Base-by-base conservation (phyloP, 2,888 invertebrate genomes). In the Agrilus biguttatus region DNA sequence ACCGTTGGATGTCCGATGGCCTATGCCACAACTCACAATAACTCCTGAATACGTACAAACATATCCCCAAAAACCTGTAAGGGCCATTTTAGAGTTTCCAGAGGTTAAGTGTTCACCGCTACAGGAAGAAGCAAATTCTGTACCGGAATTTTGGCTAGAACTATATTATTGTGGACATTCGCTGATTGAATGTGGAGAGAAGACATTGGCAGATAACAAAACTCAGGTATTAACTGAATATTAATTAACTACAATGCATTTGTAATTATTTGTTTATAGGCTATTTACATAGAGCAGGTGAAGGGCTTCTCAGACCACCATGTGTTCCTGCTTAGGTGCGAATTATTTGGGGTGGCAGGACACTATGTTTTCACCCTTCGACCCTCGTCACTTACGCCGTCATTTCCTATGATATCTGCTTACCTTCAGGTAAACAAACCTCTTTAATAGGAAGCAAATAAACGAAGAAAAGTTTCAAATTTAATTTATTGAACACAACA, bases 1-100 rank as follows among this genome's bases (percentile, higher is more conserved):
- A 66, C 72, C 77, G 45, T 72, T 88, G 54, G 85, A 88, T 54
- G 87, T 88, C 6, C 73, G 82, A 63, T 88, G 88, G 88, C 87
- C 88, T 6, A 72, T 74, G 45, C 83, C 85, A 7, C 63, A 64
- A 50, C 63, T 88, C 52, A 75, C 77, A 40, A 72, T 87, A 39
- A 81, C 80, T 44, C 84, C 85, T 4, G 81, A 83, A 54, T 77
- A 78, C 53, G 77, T 88, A 41, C 78, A 79, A 55, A 88, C 88
- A 39, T 88, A 86, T 64, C 87, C 88, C 5, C 80, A 79, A 57
- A 69, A 74, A 46, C 77, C 81, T 23, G 81, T 87, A 48, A 77
- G 75, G 51, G 84, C 83, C 1, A 80, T 79, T 4, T 60, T 88
- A 49, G 79, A 83, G 59, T 88, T 86, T 59, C 78, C 80, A 7